These are phyloP conservation scores for Drosophila pseudoananassae DNA, from an alignment of 1,140 invertebrate species.

Conservation along the genomic window DNA sequence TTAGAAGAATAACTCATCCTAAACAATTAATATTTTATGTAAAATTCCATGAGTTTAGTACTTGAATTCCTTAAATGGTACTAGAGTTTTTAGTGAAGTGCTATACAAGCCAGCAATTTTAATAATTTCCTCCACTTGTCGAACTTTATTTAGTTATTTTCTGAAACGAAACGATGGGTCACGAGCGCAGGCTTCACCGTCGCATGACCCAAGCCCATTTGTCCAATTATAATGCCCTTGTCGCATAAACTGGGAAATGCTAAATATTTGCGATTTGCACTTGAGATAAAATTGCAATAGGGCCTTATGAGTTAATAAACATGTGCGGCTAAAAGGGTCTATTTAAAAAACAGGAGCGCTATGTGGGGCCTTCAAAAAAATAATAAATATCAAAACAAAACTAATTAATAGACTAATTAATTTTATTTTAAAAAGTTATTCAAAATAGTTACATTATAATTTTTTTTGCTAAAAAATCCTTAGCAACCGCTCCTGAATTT, in stretches of 20 bases:
- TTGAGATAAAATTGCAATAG: conserved; percentile 60
- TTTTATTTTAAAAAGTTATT: not conserved
- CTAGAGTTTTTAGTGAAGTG: not conserved
- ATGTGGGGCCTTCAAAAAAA: not conserved
- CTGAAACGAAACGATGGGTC: conserved; percentile 22
- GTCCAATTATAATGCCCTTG: conserved; percentile 71
- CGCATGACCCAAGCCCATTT: conserved; percentile 69
- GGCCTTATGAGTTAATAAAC: conserved; percentile 67
- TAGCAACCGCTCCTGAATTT: conserved; percentile 25
- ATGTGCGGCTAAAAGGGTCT: conserved; percentile 16
- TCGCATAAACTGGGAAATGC: conserved; percentile 69
- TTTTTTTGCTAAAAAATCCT: not conserved
- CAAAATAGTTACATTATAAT: not conserved
- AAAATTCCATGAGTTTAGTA: not conserved
- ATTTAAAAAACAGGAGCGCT: conserved; percentile 30
- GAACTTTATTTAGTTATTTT: conserved; percentile 32
- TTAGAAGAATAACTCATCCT: not conserved
- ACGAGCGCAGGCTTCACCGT: conserved; percentile 10
- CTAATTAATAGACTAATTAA: not conserved
- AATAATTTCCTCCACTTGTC: conserved; percentile 27
- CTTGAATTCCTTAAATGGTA: not conserved
- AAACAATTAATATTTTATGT: not conserved
- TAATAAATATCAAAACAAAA: not conserved
- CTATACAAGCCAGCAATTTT: conserved; percentile 9
- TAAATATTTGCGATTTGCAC: conserved; percentile 65